A percentile compares a stretch with the other conserved stretches of the same genome.
These are phyloP conservation scores for Cladopsammia gracilis DNA, from an alignment of 64 coral and sea anemone species.

Conservation along the genomic window DNA sequence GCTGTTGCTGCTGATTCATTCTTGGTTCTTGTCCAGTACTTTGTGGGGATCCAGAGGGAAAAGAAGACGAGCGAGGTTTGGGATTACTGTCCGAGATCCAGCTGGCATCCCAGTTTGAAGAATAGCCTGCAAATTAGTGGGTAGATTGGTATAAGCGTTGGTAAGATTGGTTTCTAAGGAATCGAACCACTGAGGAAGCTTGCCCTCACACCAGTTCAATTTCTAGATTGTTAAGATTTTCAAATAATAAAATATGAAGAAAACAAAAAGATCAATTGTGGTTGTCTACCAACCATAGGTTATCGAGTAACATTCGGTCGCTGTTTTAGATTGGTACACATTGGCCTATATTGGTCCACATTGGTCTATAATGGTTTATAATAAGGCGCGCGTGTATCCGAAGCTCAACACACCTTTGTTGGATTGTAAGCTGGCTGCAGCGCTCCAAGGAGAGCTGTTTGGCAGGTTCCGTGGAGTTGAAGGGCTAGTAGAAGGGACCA, in stretches of 20 bases:
- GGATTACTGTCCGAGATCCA: constrained; percentile 30
- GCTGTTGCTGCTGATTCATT: background rate
- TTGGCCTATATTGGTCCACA: no score
- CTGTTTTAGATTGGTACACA: no score
- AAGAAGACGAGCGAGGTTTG: constrained; percentile 7
- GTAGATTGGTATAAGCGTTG: background rate
- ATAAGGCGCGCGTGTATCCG: no score
- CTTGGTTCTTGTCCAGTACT: background rate
- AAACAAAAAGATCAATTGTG: no score
- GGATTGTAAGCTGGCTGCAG: background rate
- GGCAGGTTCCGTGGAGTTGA: background rate
- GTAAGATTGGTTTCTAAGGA: no score
- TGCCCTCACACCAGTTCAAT: no score
- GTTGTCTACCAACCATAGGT: no score
- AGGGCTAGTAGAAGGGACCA: background rate
- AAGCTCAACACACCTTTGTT: background rate
- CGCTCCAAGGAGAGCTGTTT: background rate
- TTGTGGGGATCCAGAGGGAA: background rate
- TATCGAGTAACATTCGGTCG: no score
- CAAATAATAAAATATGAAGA: no score
- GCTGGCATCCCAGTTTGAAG: constrained; percentile 15
- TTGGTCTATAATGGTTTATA: no score
- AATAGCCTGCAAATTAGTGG: background rate
- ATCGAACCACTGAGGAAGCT: no score
- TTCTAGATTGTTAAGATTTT: no score